Conservation (phyloP, 2,113 vertebrate species). For the Ailuropoda melanoleuca region DNA sequence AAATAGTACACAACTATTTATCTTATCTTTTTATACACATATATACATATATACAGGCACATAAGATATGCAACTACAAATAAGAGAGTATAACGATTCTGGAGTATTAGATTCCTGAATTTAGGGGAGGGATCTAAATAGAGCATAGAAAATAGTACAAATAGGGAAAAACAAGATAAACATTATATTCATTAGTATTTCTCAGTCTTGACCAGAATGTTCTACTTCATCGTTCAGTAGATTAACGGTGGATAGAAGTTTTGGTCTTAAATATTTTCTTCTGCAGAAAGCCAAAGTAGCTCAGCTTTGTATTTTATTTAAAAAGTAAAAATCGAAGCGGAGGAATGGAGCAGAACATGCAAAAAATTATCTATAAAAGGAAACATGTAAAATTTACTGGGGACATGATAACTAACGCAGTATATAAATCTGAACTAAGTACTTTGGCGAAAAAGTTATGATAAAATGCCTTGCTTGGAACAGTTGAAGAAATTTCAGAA, state of each 20-base stretch:
- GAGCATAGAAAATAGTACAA: not conserved
- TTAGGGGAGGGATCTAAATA: not conserved
- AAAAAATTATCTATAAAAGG: not conserved
- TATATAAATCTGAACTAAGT: not conserved
- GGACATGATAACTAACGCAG: not conserved
- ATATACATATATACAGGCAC: not conserved
- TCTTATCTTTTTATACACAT: not conserved
- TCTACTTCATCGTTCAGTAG: not conserved
- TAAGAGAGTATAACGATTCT: not conserved
- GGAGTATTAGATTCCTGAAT: not conserved
- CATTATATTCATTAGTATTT: not conserved
- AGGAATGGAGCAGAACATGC: not conserved
- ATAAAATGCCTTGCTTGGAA: not conserved
- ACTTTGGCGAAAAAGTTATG: not conserved
- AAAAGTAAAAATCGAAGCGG: not conserved
- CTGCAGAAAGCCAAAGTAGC: not conserved
- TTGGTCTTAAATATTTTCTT: slow-evolving; percentile 7
- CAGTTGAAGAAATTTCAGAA: not conserved
- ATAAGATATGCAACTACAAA: not conserved
- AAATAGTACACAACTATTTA: not conserved
- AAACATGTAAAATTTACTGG: not conserved
- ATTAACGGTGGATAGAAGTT: not conserved
- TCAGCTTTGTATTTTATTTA: slow-evolving; percentile 13
- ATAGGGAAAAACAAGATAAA: not conserved
- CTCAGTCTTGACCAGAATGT: not conserved